Evolutionary conservation across 2,797 vertebrate genomes (phyloP).

Genomic region (Chiroxiphia lanceolata): DNA sequence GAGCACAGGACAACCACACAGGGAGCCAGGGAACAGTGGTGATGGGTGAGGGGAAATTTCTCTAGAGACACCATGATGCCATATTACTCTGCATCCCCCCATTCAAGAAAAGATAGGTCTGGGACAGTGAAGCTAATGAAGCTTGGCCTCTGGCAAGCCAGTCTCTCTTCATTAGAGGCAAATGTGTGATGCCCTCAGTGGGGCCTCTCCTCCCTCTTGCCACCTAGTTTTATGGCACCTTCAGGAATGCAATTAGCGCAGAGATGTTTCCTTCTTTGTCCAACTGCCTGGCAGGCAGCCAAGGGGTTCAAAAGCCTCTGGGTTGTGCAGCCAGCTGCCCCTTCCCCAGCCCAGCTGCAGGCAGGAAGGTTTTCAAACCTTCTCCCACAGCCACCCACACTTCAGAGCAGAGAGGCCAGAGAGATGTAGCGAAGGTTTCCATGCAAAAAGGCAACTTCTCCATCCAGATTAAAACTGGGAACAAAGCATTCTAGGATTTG

Average conservation of each 20-base stretch:
- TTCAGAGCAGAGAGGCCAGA: neutral
- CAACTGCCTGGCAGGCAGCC: constrained; percentile 24
- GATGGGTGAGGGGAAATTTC: neutral
- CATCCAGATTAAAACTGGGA: neutral
- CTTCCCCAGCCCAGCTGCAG: neutral
- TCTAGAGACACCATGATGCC: neutral
- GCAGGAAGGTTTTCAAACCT: neutral
- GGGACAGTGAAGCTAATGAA: constrained; percentile 9
- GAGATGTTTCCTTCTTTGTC: constrained; percentile 47
- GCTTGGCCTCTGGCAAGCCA: neutral
- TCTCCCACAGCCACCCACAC: neutral
- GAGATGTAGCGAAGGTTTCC: rapidly evolving
- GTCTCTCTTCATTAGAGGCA: constrained; percentile 25
- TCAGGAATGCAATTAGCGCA: constrained; percentile 55
- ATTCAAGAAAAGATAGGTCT: neutral
- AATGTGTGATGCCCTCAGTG: neutral
- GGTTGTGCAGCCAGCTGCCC: neutral
- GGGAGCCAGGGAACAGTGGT: neutral
- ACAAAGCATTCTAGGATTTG: neutral
- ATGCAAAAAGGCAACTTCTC: neutral
- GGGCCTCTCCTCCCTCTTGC: constrained; percentile 26
- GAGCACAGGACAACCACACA: neutral
- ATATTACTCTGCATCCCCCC: no score
- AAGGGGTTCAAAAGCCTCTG: neutral
- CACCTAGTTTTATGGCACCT: constrained; percentile 44